Evolutionary conservation across 2,797 vertebrate species (phyloP), one percentile per base, ranked within the genome.

Genomic region (Spizella passerina): DNA sequence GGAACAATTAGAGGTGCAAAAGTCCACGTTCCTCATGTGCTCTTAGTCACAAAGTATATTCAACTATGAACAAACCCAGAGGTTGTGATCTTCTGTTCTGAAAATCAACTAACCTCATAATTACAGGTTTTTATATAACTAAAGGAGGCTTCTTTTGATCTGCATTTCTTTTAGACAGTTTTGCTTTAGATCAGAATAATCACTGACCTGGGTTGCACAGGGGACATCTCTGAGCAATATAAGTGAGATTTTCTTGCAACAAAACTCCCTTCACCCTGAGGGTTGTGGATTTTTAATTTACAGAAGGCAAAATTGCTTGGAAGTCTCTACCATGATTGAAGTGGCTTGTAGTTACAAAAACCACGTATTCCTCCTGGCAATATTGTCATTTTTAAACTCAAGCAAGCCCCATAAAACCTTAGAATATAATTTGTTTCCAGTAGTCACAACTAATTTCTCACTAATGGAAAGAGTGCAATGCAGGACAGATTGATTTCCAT

Each of bases 71-170:
- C 44, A 92, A 93, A 93, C 30, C 46, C 76, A 86, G 90, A 44
- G 79, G 78, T 77, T 88, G 72, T 7, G 10, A 63, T 79, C 72
- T 93, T 91, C 65, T 93, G 61, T 91, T 93, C 68, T 81, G 57
- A 55, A 86, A 85, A 75, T 83, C 83, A 95, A 82, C 50, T 90
- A 92, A 75, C 60, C 53, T 82, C 63, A 12, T 86, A 85, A 95
- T 94, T 63, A 76, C 53, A 53, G 29, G 29, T 2, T 73, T 95
- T 88, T 82, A 4, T 87, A 26, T 90, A 89, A 84, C 60, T 76
- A 44, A 89, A 82, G 59, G 49, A 93, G 38, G 12, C 22, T 94
- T 76, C 52, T 79, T 94, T 90, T 93, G 63, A 78, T 81, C 69
- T 82, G 36, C 43, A 27, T 47, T 91, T 88, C 43, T 85, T 93